Base-by-base conservation (phyloP, 2,888 invertebrate genomes). In the Clanis bilineata region DNA sequence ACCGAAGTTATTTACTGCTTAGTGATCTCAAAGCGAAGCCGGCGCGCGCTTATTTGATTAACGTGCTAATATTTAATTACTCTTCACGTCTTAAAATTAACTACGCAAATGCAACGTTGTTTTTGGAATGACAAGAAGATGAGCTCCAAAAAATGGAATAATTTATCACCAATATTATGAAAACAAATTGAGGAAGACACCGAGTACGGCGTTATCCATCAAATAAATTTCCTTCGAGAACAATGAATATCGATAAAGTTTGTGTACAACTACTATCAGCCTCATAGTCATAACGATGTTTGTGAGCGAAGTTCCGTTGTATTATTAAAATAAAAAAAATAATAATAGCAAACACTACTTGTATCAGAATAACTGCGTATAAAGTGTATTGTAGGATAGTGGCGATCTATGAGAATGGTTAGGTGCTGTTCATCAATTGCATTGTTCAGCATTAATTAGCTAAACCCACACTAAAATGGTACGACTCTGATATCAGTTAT, bases 151-250 rank as follows among this genome's bases (percentile, higher is more conserved):
- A 68, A 66, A 64, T 65, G 51, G 61, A 71, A 70, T 71, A 71
- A 58, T 47, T 58, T 41, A 58, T 58, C 70, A 74, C 73, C 64
- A 72, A 78, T 74, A 74, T 75, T 70, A 64, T 59, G 64, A 59
- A 69, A 74, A 70, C 67, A 74, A 74, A 74, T 76, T 77, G 65
- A 39, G 28, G 15, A n/a, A 28, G 51, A 39, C 51, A 51, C 12
- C 23, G 28, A 23, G 64, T 64, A 60, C 68, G 64, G 58, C 62
- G 70, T 68, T 71, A 79, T 81, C 79, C 77, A 79, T 80, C 82
- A 79, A 75, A 76, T 69, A 72, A 76, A 77, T 68, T 76, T 69
- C 73, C 74, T 71, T 68, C 61, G 18, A 10, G 22, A 28, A 58
- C 12, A 32, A 51, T 51, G 9, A 18, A 51, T 45, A 36, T 22